These are phyloP conservation scores for Ammodytes marinus DNA, from an alignment of 2,113 vertebrate species.

Conservation along the genomic window DNA sequence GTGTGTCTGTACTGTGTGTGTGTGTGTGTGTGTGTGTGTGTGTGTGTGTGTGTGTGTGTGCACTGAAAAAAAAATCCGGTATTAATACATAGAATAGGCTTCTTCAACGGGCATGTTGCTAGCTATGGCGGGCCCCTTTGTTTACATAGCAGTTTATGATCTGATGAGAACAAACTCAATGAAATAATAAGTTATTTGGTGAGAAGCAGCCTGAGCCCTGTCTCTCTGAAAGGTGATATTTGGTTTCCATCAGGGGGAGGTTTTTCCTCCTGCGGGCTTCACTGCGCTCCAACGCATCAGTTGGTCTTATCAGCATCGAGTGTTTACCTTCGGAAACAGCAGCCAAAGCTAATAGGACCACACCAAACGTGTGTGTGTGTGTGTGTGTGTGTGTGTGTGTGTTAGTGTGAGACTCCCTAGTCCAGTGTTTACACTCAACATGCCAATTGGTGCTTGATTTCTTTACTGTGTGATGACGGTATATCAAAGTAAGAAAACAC, in stretches of 20 bases:
- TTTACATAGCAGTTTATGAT: too few relatives aligned
- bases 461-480: constrained; percentile 8
- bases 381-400: neutral
- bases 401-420: neutral
- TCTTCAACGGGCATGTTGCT: too few relatives aligned
- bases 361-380: constrained; percentile 25
- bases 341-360: constrained; percentile 67
- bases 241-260: constrained; percentile 8
- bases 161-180: neutral
- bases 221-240: constrained; percentile 16
- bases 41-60: too few relatives aligned
- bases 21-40: too few relatives aligned
- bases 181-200: neutral
- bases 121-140: too few relatives aligned
- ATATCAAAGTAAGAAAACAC: constrained; percentile 50
- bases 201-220: neutral
- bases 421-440: constrained; percentile 48
- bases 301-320: constrained; percentile 57
- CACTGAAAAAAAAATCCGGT: too few relatives aligned
- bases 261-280: constrained; percentile 27
- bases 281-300: constrained; percentile 40
- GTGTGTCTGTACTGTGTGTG: too few relatives aligned
- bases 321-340: constrained; percentile 65
- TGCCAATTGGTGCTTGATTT: constrained; percentile 44
- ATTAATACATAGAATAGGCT: too few relatives aligned